Percentiles rank a stretch among this genome's conserved stretches.
phyloP scores from a whole-genome alignment of 2,797 vertebrate species.

The Siniperca obscura region DNA sequence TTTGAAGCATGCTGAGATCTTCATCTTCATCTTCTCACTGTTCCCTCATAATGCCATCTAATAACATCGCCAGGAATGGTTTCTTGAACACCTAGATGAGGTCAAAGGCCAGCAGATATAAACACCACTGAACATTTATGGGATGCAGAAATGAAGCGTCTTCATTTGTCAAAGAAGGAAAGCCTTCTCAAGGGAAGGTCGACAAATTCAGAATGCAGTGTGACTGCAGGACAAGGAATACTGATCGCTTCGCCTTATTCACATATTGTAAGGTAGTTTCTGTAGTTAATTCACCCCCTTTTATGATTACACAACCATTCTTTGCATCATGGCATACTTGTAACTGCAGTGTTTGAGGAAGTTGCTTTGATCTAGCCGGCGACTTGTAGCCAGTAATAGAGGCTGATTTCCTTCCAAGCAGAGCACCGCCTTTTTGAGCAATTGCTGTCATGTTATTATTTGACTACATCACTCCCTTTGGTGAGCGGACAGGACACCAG shows the following conservation, averaged over 20 bases:
- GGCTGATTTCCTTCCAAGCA: constrained; percentile 55
- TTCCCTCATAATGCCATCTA: not conserved
- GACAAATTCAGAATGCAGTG: not conserved
- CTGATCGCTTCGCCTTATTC: constrained; percentile 8
- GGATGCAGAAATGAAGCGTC: constrained; percentile 1
- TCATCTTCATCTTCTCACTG: not conserved
- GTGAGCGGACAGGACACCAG: constrained; percentile 76
- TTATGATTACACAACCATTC: constrained; percentile 20
- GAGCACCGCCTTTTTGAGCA: constrained; percentile 31
- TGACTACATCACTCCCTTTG: constrained; percentile 41
- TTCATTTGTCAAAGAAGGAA: not conserved
- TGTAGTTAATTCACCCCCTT: not conserved
- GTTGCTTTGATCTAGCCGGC: constrained; percentile 51
- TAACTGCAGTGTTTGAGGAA: constrained; percentile 32
- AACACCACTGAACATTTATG: not conserved
- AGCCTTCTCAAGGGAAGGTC: not conserved
- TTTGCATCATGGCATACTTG: constrained; percentile 21
- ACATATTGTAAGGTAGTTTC: constrained; percentile 7
- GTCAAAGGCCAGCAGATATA: constrained; percentile 3
- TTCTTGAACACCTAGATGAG: not conserved
- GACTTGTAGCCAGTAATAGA: constrained; percentile 44
- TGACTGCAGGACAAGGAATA: not conserved
- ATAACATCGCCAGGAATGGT: not conserved
- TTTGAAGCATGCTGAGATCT: not conserved
- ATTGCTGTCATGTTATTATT: constrained; percentile 49